Percentiles rank a stretch among this genome's conserved stretches.
Conservation (phyloP, 2,113 vertebrate species). For the Ariopsis seemanni region DNA sequence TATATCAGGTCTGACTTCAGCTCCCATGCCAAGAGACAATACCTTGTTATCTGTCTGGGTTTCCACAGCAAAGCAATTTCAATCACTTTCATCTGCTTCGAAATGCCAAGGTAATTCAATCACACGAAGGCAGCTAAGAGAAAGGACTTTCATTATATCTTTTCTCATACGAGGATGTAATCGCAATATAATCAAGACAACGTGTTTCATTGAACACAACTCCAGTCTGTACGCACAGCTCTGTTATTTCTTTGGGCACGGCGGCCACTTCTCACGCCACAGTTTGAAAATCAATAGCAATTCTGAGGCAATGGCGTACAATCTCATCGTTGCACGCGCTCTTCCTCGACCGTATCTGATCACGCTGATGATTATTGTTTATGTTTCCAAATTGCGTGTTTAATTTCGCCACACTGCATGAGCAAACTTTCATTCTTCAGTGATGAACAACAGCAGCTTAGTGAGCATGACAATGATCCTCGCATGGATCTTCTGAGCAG, state of each 20-base stretch:
- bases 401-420: background rate
- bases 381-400: constrained; percentile 33
- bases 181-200: constrained; percentile 48
- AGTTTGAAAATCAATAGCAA: constrained; percentile 49
- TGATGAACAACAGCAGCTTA: constrained; percentile 2
- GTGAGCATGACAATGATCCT: constrained; percentile 25
- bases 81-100: constrained; percentile 34
- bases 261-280: constrained; percentile 16
- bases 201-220: constrained; percentile 35
- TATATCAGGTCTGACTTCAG: constrained; percentile 1
- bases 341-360: constrained; percentile 39
- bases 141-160: constrained; percentile 49
- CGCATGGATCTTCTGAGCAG: background rate
- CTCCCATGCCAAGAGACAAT: constrained; percentile 26
- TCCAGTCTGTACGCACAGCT: constrained; percentile 5
- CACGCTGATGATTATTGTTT: constrained; percentile 46
- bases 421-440: constrained; percentile 39
- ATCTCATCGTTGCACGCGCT: constrained; percentile 16
- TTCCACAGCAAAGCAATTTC: constrained; percentile 44
- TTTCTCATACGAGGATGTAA: constrained; percentile 40
- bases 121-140: constrained; percentile 31
- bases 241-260: background rate
- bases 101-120: constrained; percentile 37
- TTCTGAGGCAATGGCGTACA: constrained; percentile 31
- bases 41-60: constrained; percentile 28